Base-by-base conservation (phyloP, 2,797 vertebrate genomes). In the Poeciliopsis gracilis region DNA sequence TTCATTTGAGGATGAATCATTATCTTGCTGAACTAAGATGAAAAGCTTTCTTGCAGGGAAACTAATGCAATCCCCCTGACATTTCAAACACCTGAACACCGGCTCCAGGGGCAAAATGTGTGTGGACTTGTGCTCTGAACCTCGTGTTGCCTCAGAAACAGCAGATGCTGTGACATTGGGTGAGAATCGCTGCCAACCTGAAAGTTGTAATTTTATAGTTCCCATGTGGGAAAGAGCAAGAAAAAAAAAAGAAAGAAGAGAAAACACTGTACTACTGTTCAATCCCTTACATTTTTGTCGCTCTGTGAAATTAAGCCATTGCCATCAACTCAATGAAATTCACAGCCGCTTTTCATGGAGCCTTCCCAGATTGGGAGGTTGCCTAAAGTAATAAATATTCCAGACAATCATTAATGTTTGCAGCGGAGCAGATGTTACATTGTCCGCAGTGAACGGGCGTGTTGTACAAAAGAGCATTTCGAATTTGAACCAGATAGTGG, bases 391-490 rank as follows among this genome's bases (percentile, higher is more conserved):
- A 92, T 93, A 91, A 90, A 93, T 93, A 93, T 91, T 84, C 82
- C 72, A 16, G 82, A 90, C 92, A 93, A 93, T 93, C 89, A 90
- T 93, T 94, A 92, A 91, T 89, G 85, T 92, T 87, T 91, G 92
- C 90, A 83, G 86, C 79, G 0, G 41, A 77, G 87, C 90, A 92
- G 92, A 90, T 93, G 91, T 92, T 93, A 79, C 83, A 86, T 86
- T 84, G 86, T 85, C 81, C 78, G 91, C 85, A 71, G 69, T 86
- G 85, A 93, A 82, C 16, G 71, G 67, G 73, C 66, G 73, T 74
- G 84, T 88, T 89, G 82, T 88, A 89, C 84, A 88, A 86, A 89
- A 79, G 75, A 79, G 82, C 75, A 75, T 91, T 91, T 93, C 83
- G 84, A 90, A 92, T 93, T 79, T 89, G 86, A 92, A 90, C 84